These are phyloP conservation scores for Montipora capitata DNA, from an alignment of 92 coral and sea anemone genomes.

Conservation along the genomic window DNA sequence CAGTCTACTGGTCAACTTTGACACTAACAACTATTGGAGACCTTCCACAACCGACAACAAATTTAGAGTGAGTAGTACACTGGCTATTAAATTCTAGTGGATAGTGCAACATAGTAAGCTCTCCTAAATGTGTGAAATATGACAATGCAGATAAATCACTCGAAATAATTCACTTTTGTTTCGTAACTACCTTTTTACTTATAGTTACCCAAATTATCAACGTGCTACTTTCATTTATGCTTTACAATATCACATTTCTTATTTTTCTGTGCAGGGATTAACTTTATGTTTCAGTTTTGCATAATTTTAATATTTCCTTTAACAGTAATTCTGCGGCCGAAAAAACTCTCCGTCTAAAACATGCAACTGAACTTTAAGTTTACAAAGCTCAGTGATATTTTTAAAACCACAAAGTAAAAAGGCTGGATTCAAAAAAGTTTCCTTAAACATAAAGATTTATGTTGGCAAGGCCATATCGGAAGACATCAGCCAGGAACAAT, in stretches of 20 bases:
- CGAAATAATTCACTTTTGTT: not conserved
- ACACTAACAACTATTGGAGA: constrained; percentile 98
- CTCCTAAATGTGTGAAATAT: not conserved
- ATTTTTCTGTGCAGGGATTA: not conserved
- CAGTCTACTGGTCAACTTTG: constrained; percentile 96
- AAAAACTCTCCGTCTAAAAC: not conserved
- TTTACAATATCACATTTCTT: not conserved
- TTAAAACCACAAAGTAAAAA: too few species aligned
- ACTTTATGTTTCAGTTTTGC: constrained; percentile 15
- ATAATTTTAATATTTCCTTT: constrained; percentile 12
- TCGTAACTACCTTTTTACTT: not conserved
- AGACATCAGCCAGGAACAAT: too few species aligned
- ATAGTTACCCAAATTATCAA: not conserved
- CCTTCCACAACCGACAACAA: constrained; percentile 90
- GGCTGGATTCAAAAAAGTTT: too few species aligned
- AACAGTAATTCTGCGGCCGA: not conserved
- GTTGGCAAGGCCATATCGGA: too few species aligned
- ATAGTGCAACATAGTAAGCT: not conserved
- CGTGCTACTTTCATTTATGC: not conserved
- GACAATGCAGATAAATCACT: not conserved
- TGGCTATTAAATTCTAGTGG: not conserved
- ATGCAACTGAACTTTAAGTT: too few species aligned
- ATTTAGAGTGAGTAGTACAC: constrained; percentile 85
- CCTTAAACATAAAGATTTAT: too few species aligned
- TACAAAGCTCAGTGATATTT: too few species aligned